A percentile compares a stretch with the other conserved stretches of the same genome.
phyloP scores from a whole-genome alignment of 2,888 invertebrate species.

The Euplexia lucipara region DNA sequence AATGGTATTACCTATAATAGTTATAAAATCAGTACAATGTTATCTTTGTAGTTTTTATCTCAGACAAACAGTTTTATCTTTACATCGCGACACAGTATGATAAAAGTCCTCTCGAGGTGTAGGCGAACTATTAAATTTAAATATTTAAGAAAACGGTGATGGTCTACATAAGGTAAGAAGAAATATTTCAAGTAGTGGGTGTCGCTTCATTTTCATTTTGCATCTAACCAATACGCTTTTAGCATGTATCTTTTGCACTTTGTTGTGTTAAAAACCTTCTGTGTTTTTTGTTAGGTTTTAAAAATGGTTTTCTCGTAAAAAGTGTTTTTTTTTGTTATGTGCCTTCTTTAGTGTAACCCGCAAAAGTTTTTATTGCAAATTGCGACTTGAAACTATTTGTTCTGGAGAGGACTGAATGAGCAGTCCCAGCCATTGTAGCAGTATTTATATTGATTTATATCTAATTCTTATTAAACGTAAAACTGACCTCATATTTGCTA shows the following conservation, averaged over 20 bases:
- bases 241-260: conserved; percentile 46
- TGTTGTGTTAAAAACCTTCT: conserved; percentile 33
- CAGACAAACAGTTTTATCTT: conserved; percentile 65
- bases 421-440: too few species aligned
- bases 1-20: conserved; percentile 39
- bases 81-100: conserved; percentile 56
- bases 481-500: background rate
- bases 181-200: conserved; percentile 66
- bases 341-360: conserved; percentile 9
- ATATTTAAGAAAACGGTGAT: conserved; percentile 80
- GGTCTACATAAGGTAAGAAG: conserved; percentile 85
- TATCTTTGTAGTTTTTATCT: conserved; percentile 76
- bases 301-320: background rate
- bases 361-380: too few species aligned
- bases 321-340: background rate
- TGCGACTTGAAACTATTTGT: too few species aligned
- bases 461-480: too few species aligned
- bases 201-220: conserved; percentile 79
- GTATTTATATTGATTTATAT: too few species aligned
- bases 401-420: too few species aligned
- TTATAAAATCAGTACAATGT: conserved; percentile 68
- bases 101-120: conserved; percentile 58
- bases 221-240: conserved; percentile 51
- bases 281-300: background rate
- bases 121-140: conserved; percentile 68